Evolutionary conservation across 2,888 invertebrate genomes (phyloP), one percentile per base, ranked within the genome.

Genomic region (Proisotoma minuta): DNA sequence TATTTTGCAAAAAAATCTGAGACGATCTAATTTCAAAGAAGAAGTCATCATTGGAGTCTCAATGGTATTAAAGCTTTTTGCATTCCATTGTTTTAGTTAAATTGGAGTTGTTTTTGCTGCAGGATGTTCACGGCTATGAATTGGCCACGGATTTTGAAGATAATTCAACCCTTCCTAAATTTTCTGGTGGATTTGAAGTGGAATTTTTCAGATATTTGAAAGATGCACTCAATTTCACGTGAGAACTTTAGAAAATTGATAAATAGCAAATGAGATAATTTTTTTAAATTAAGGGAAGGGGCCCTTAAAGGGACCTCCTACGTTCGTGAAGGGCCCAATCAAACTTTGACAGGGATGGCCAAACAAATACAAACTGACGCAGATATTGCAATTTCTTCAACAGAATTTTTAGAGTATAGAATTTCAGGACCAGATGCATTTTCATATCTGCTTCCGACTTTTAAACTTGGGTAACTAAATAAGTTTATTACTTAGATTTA

Each of bases 201-300:
- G 27, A 61, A 28, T 34, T 57, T 24, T 68, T 34, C 34, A 51
- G 63, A 52, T 65, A 58, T 47, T 22, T 65, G 15, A 52, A 65
- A 28, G 68, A 68, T 39, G 63, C 65, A 10, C 28, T 68, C 18
- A 68, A 68, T 56, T 68, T 68, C 40, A 63, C 63, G 68, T 68
- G 61, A 4, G 22, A n/a, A 22, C 27, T 2, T 12, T 43, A 15
- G 20, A 43, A 5, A 12, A 43, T 12, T 12, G 20, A 43, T 43
- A 43, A 5, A 12, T 15, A 4, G 20, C 5, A 43, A 15, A 12
- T 12, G 18, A 34, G 34, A 34, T 15, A 34, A 15, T 34, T 34
- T 34, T 34, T 43, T 43, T 43, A 12, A 43, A 43, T 18, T 15
- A 26, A 67, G 67, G 0, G 60, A 62, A 22, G 8, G 5, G 12